These are phyloP conservation scores for Rattus norvegicus DNA, from an alignment of 2,113 vertebrate species.

Conservation along the genomic window DNA sequence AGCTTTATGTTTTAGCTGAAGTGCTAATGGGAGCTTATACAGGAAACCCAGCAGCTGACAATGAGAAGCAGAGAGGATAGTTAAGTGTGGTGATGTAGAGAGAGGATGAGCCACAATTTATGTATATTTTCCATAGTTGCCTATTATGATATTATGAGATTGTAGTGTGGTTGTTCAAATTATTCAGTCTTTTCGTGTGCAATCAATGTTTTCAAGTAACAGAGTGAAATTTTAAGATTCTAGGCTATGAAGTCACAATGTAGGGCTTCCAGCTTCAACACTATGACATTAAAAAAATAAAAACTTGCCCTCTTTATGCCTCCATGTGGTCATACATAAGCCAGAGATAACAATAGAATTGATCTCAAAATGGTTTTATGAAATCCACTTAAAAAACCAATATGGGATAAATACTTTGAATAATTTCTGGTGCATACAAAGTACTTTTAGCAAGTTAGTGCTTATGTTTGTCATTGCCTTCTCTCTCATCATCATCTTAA, in stretches of 20 bases:
- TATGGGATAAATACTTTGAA: neutral
- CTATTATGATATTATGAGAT: slow-evolving; percentile 28
- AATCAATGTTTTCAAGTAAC: neutral
- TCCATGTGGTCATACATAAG: slow-evolving; percentile 8
- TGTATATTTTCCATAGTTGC: neutral
- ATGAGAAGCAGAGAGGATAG: neutral
- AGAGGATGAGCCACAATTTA: slow-evolving; percentile 25
- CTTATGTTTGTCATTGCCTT: neutral
- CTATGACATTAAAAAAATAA: neutral
- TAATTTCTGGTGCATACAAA: slow-evolving; percentile 4
- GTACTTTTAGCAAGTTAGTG: slow-evolving; percentile 9
- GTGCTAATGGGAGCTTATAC: neutral
- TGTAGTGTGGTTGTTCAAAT: neutral
- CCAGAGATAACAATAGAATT: slow-evolving; percentile 4
- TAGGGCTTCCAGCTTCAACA: neutral
- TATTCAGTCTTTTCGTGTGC: neutral
- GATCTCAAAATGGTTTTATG: slow-evolving; percentile 19
- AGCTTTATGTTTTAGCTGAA: slow-evolving; percentile 39
- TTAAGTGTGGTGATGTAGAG: slow-evolving; percentile 35
- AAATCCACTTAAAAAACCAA: neutral
- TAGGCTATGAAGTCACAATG: slow-evolving; percentile 39
- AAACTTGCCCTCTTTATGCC: neutral
- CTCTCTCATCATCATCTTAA: neutral
- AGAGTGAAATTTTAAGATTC: neutral
- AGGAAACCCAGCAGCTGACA: neutral